Base-by-base conservation (phyloP, 2,888 invertebrate genomes). In the Dichetophora obliterata region DNA sequence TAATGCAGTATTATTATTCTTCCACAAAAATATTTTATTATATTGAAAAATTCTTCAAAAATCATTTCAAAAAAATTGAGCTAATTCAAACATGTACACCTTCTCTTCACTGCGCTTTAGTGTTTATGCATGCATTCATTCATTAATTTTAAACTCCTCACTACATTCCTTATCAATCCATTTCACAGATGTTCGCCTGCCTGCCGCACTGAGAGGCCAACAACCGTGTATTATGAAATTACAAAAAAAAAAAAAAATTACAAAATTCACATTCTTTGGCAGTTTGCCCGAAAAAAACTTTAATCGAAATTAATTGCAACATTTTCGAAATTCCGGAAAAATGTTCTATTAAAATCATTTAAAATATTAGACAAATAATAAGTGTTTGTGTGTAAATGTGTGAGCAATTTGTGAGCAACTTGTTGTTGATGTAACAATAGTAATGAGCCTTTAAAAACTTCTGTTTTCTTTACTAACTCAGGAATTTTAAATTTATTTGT, bases 261-360 rank as follows among this genome's bases (percentile, higher is more conserved):
- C 77, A 80, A 81, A 80, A 81, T 79, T 80, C 77, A 70, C 76
- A 66, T 80, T 77, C 77, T 79, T 82, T 81, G 82, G 82, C 82
- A 68, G 14, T 24, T 5, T 27, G 82, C 82, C 81, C 43, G 77
- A 70, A 50, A 72, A 75, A 57, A 75, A 80, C 54, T 82, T 80
- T 79, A 80, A 82, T 81, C 78, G 81, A 83, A 82, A 83, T 83
- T 83, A 84, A 84, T 83, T 83, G 82, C 79, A 71, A 79, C 78
- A 84, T 84, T 82, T 82, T 82, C 83, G 75, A 80, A 80, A 84
- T 84, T 84, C 83, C 80, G 81, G 72, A 52, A 16, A 22, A 63
- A 43, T n/a, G 48, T 16, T 54, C n/a, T 24, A 69, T 11, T 22
- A 69, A 34, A 3, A 31, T 19, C 14, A 65, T 63, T 27, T 2